These are phyloP conservation scores for Antheraea mylitta DNA, from an alignment of 1,140 invertebrate species.

Conservation along the genomic window DNA sequence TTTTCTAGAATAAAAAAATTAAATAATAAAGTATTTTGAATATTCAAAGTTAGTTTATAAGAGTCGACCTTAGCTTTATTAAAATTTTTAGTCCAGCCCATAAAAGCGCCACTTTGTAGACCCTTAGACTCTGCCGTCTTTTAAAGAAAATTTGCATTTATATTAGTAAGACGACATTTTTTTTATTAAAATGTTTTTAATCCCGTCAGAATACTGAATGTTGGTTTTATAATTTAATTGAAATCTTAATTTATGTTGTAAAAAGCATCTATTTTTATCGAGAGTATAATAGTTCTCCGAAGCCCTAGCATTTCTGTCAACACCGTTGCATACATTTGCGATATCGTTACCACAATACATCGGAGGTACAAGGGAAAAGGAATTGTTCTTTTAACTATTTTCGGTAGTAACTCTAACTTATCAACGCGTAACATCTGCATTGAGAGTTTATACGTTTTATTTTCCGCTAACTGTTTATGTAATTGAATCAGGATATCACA, in stretches of 20 bases:
- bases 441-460: no score
- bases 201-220: not conserved
- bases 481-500: no score
- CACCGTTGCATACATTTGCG: no score
- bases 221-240: not conserved
- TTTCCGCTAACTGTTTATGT: no score
- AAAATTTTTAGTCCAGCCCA: constrained; percentile 22
- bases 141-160: constrained; percentile 28
- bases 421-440: no score
- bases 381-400: no score
- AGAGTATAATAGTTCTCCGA: no score
- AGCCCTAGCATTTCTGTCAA: no score
- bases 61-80: constrained; percentile 14
- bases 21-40: constrained; percentile 16
- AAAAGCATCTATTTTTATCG: no score
- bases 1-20: not conserved
- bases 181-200: constrained; percentile 9
- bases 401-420: no score
- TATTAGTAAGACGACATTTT: constrained; percentile 21
- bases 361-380: no score
- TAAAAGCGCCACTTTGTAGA: constrained; percentile 30
- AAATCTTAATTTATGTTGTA: not conserved
- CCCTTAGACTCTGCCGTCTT: constrained; percentile 16
- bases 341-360: no score
- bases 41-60: constrained; percentile 23